Base-by-base conservation (phyloP, 2,113 vertebrate genomes). In the Thunnus maccoyii region DNA sequence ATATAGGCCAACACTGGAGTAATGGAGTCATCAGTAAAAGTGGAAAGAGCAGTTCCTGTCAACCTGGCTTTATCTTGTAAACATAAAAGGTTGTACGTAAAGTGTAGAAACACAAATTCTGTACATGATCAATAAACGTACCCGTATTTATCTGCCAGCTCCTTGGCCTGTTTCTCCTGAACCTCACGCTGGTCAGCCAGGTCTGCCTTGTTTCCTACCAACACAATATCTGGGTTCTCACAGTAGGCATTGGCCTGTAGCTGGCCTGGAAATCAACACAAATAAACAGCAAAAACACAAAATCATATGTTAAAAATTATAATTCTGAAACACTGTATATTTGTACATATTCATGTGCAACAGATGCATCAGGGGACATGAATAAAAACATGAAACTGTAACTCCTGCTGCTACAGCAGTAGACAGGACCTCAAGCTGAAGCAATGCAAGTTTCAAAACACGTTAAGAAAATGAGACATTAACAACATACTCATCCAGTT, bases 191-290 rank as follows among this genome's bases (percentile, higher is more conserved):
- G 97, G 87, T 99, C 97, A 1, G 94, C 88, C 77, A 99, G 94
- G 88, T 99, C 97, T 0, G 96, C 97, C 87, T 99, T 99, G 92
- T 99, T 98, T 52, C 98, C 98, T 17, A 98, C 96, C 92, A 99
- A 92, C 83, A 99, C 97, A 9, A 99, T 97, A 66, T 99, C 98
- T 50, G 98, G 98, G 87, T 96, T 99, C 95, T 99, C 98, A 89
- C 98, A 99, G 88, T 99, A 99, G 0, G 98, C 98, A 18, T 99
- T 98, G 60, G 97, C 97, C 96, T 99, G 98, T 14, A 99, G 95
- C 87, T 99, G 98, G 83, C 97, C 95, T 96, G 84, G 2, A 74
- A 55, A 56, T 13, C 0, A 56, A 51, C 1, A 9, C n/a, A 74
- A 56, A 82, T 1, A 51, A 5, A 48, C 22, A 52, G 51, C 12